Evolutionary conservation across 2,113 vertebrate species (phyloP), one percentile per base, ranked within the genome.

Genomic region (Chloropsis hardwickii): DNA sequence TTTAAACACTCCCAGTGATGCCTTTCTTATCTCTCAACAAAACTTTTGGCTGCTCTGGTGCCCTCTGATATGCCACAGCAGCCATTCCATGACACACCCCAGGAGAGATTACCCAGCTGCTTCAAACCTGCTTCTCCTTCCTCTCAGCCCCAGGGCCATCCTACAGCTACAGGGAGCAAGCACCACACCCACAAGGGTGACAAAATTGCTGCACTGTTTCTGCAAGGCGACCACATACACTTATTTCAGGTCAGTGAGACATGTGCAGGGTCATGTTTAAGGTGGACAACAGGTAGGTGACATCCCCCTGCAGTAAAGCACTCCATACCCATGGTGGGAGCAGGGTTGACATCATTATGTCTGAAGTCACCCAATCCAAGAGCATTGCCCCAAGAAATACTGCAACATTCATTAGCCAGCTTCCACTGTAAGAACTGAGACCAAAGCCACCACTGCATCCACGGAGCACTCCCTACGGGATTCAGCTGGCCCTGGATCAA

Each of bases 391-490:
- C 44, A 57, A 50, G 70, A 88, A 88, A 90, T 37, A 64, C 23
- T n/a, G 31, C 35, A 69, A 76, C 22, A 12, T 78, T 29, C 35
- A 9, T 44, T 9, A 85, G 54, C 28, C 48, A 78, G 44, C 51
- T 86, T 56, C 62, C 56, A 37, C 2, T 58, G 35, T 1, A 7
- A 90, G 60, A 67, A 70, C 17, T 14, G 81, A 90, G 44, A 56
- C n/a, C 4, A 4, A 94, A 92, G 69, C 47, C 71, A 86, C 33
- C 28, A 54, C 45, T 54, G 44, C 54, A 80, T 7, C 50, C 62
- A 37, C 0, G 6, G 70, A 71, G 57, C 87, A 72, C 27, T 35
- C 27, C 16, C 45, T 48, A 39, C 0, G 0, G 62, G 28, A 79
- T 44, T 91, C 72, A 71, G 37, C 3, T 78, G 48, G 50, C 14